Conservation (phyloP, 2,797 vertebrate species). For the Steatocranus sp. region DNA sequence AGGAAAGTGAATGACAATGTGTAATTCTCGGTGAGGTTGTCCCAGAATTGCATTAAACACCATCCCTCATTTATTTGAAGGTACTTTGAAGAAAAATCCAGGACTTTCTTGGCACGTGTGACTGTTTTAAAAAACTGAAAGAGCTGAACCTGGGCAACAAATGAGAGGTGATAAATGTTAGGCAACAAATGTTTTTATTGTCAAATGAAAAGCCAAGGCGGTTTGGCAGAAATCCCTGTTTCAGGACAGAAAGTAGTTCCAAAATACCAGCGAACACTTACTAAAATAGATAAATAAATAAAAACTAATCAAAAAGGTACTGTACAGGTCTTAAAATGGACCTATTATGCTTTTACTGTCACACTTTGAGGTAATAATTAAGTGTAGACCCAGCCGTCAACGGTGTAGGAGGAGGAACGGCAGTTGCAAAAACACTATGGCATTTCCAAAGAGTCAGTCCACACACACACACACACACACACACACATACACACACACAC, state of each 20-base stretch:
- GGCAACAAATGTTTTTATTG: constrained; percentile 2
- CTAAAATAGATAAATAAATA: background rate
- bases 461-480: background rate
- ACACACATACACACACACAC: background rate
- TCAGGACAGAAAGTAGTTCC: background rate
- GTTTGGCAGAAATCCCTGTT: background rate
- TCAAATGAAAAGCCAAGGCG: background rate
- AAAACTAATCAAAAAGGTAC: background rate
- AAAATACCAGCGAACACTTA: background rate
- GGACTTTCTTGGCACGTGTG: background rate
- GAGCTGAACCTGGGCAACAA: background rate
- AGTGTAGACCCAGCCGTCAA: background rate
- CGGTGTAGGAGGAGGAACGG: background rate
- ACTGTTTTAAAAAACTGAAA: background rate
- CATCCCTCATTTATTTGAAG: constrained; percentile 7
- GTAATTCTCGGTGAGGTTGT: background rate
- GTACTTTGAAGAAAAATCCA: background rate
- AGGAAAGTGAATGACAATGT: constrained; percentile 28
- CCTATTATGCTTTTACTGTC: background rate
- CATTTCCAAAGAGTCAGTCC: background rate
- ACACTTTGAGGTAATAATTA: background rate
- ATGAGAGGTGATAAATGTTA: background rate
- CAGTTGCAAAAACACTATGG: background rate
- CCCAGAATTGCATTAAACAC: background rate
- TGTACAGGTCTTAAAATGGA: background rate